phyloP scores from a whole-genome alignment of 2,797 vertebrate genomes.

The Melanotaenia nigrans region DNA sequence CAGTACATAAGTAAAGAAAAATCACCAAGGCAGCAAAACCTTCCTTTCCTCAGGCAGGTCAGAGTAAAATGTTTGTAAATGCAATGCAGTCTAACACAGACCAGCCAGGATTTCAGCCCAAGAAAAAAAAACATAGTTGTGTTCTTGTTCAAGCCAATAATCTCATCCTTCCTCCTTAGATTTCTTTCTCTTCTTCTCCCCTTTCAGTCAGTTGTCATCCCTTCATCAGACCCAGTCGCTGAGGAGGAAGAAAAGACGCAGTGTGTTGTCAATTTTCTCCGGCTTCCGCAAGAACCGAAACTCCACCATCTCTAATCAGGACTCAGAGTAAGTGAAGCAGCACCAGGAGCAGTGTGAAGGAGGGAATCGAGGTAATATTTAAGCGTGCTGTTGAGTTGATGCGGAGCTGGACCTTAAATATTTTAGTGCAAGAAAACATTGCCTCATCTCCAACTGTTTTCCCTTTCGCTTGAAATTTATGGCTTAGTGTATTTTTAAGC shows the following conservation, averaged over 20 bases:
- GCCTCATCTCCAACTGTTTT: conserved; percentile 45
- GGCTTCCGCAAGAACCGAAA: conserved; percentile 85
- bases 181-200: conserved; percentile 8
- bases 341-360: conserved; percentile 37
- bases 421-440: conserved; percentile 58
- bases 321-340: conserved; percentile 65
- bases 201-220: conserved; percentile 80
- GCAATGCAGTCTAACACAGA: neutral
- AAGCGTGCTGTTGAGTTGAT: conserved; percentile 49
- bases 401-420: conserved; percentile 49
- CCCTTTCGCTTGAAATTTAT: conserved; percentile 31
- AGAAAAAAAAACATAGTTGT: no score
- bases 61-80: neutral
- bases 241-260: conserved; percentile 84
- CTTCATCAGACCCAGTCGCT: conserved; percentile 82
- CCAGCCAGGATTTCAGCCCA: neutral
- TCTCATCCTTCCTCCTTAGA: neutral
- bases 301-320: conserved; percentile 81
- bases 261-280: conserved; percentile 82
- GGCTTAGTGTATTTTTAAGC: conserved; percentile 7
- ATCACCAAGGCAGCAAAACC: neutral
- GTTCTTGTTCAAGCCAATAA: conserved; percentile 3
- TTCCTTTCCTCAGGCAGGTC: neutral
- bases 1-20: neutral
- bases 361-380: conserved; percentile 26